Base-by-base conservation (phyloP, 2,888 invertebrate genomes). In the Vesta saturnalis region DNA sequence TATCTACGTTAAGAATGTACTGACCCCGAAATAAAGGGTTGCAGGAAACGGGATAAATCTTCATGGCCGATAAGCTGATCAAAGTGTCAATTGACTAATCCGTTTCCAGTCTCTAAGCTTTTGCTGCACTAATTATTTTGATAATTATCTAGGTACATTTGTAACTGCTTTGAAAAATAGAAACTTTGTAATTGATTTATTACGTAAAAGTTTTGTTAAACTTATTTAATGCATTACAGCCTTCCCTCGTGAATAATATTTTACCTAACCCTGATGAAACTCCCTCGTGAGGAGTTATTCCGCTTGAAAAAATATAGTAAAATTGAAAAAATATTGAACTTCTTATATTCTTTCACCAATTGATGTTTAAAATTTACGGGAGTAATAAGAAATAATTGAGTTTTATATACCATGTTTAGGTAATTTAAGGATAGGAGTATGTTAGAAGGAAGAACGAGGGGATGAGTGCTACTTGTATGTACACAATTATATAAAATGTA, bases 81-180 rank as follows among this genome's bases (percentile, higher is more conserved):
- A 72, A 69, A 71, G 68, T 70, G 72, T 72, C 74, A 72, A 74
- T 74, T 72, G 71, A 73, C 73, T 74, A 74, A 74, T 74, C 73
- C 71, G 58, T 56, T 67, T 43, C 60, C 57, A 62, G 60, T 65
- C 60, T 60, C 60, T 64, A 64, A 68, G 60, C 64, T 39, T 39
- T 64, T 63, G 39, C 68, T 61, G 14, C 47, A 68, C 68, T 68
- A 68, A 68, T 68, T 64, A 68, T 60, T 67, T 61, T 43, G 22
- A 39, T 47, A 61, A 67, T 54, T 54, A 21, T 21, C 54, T 39
- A 5, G 8, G 23, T 5, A 23, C 8, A 39, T 39, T 39, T 39
- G 39, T 39, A n/a, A n/a, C 39, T n/a, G n/a, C 39, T n/a, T 39
- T n/a, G 2, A 8, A n/a, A n/a, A 12, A 39, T n/a, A 39, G 39